Evolutionary conservation across 2,797 vertebrate genomes (phyloP), one percentile per base, ranked within the genome.

Genomic region (Neosilurus hyrtlii): DNA sequence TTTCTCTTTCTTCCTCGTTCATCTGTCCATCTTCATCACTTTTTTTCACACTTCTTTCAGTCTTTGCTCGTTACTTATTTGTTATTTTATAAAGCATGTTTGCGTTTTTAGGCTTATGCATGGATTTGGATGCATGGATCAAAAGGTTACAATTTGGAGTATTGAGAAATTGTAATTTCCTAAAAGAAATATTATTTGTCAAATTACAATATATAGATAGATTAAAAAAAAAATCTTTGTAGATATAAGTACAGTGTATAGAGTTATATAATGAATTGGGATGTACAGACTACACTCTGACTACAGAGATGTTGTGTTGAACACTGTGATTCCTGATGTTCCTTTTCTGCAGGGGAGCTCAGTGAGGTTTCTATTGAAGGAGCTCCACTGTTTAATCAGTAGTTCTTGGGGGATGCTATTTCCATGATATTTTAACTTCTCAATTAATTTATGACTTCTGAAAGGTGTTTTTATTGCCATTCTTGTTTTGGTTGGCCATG

Each of bases 1-100:
- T 80, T 92, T 88, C 87, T 88, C 90, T 89, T 84, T 86, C 81
- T 85, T 80, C 62, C 71, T 65, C 8, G 4, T 59, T 57, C 75
- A 5, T 2, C 22, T 62, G 7, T 84, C 63, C 70, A 37, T 65
- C 56, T 52, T 7, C 0, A 18, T 83, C 75, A 12, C 56, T 56
- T 56, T 77, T 56, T 26, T 4, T 7, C 76, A 30, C 20, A 6
- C 26, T 54, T 24, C 71, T 62, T 73, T 49, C 43, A 52, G 62
- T 75, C 54, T 85, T 77, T 87, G 59, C 75, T 65, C 37, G 22
- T 85, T 67, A 0, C 43, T 79, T 68, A 71, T n/a, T 18, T 88
- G 86, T 91, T 88, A 67, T 81, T 59, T 73, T 88, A 52, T 11
- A 30, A 35, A 83, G 89, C 76, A 80, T 56, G 83, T 89, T 83